Percentiles rank a stretch among this genome's conserved stretches.
phyloP scores from a whole-genome alignment of 2,113 vertebrate genomes.

The Tenebrosternarchus preto region DNA sequence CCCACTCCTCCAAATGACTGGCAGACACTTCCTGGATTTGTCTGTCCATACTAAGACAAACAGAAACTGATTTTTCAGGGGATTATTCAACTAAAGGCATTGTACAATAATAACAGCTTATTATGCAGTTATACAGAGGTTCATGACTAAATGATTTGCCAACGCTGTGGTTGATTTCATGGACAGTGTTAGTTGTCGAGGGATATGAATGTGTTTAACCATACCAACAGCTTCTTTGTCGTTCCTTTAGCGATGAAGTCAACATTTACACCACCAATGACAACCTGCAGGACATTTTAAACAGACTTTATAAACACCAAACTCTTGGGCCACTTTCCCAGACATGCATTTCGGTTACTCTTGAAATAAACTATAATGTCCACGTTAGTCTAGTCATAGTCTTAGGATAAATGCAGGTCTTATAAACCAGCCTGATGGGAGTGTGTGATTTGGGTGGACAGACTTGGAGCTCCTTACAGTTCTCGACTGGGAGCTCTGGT shows the following conservation, averaged over 20 bases:
- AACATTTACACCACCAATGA: conserved; percentile 86
- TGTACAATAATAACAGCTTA: neutral
- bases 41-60: conserved; percentile 79
- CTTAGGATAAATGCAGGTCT: neutral
- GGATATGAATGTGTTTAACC: conserved; percentile 36
- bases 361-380: neutral
- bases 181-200: neutral
- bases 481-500: conserved; percentile 18
- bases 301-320: neutral
- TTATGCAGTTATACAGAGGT: neutral
- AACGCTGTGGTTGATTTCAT: no score
- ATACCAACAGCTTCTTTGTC: conserved; percentile 75
- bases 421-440: neutral
- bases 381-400: neutral
- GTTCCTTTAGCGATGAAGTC: conserved; percentile 86
- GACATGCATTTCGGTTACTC: neutral
- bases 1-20: conserved; percentile 87
- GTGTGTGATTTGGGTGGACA: neutral
- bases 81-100: neutral
- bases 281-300: conserved; percentile 73
- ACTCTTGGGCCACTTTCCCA: neutral
- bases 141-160: neutral
- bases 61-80: neutral
- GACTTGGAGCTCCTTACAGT: conserved; percentile 26
- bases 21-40: conserved; percentile 81